phyloP scores from a whole-genome alignment of 1,140 invertebrate genomes.

The Tetramorium alpestre region DNA sequence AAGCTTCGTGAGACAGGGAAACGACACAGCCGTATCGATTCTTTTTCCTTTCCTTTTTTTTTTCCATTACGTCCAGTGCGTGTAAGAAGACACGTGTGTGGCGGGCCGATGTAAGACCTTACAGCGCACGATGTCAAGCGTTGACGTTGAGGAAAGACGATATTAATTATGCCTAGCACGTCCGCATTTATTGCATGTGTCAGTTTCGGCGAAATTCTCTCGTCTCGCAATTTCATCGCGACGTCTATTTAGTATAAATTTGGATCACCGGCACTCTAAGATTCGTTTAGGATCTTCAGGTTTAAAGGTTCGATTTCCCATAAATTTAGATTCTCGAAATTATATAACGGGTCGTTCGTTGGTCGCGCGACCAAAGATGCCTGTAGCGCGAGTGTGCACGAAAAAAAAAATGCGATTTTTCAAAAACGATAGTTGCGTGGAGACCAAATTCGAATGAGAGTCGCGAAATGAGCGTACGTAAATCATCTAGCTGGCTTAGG shows the following conservation, averaged over 20 bases:
- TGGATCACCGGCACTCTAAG: background rate
- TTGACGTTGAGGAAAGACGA: conserved; percentile 6
- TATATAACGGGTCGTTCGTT: background rate
- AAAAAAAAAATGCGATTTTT: background rate
- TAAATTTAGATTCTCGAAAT: background rate
- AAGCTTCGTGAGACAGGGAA: conserved; percentile 54
- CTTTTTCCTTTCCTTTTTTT: conserved; percentile 10
- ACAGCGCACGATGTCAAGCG: conserved; percentile 4
- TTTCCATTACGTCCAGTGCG: conserved; percentile 33
- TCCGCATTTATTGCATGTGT: conserved; percentile 15
- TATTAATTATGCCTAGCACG: conserved; percentile 17
- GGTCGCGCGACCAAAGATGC: background rate
- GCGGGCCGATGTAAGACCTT: conserved; percentile 27
- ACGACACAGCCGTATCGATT: conserved; percentile 56
- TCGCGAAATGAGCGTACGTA: background rate
- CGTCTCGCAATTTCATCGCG: background rate
- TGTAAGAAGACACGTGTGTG: conserved; percentile 36
- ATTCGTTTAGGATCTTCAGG: background rate
- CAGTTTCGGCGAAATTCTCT: background rate
- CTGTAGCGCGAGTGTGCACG: background rate
- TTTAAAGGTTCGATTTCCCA: background rate
- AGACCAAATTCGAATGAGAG: background rate
- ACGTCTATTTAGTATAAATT: background rate
- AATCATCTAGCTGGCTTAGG: background rate
- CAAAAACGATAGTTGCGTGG: background rate